Evolutionary conservation across 2,113 vertebrate species (phyloP).

Genomic region (Aleadryas rufinucha): DNA sequence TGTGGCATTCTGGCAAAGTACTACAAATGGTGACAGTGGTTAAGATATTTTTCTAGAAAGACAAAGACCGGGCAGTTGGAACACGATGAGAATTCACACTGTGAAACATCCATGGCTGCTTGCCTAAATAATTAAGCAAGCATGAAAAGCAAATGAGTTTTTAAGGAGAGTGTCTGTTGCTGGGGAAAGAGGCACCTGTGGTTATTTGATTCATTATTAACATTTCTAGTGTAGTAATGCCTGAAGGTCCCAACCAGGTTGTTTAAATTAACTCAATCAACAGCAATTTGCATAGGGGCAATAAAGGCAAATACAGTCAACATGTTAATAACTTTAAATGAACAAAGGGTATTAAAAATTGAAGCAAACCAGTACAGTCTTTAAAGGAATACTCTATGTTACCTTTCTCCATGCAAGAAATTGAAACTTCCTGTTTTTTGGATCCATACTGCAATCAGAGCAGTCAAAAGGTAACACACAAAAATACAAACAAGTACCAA

Average conservation of each 20-base stretch:
- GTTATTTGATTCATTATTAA: conserved; percentile 68
- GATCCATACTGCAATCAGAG: background rate
- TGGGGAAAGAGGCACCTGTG: conserved; percentile 64
- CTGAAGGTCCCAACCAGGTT: conserved; percentile 62
- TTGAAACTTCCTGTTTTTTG: background rate
- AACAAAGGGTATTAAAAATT: conserved; percentile 23
- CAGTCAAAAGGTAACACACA: background rate
- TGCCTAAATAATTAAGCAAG: conserved; percentile 68
- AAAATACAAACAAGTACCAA: background rate
- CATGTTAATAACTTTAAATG: conserved; percentile 35
- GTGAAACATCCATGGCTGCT: conserved; percentile 58
- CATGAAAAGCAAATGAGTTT: conserved; percentile 67
- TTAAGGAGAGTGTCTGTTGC: conserved; percentile 66
- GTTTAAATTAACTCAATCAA: conserved; percentile 65
- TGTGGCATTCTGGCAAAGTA: background rate
- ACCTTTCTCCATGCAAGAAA: background rate
- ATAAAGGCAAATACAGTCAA: conserved; percentile 56
- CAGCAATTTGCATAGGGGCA: conserved; percentile 53
- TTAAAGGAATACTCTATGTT: background rate
- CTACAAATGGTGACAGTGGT: background rate
- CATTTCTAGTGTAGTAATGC: conserved; percentile 41
- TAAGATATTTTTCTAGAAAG: background rate
- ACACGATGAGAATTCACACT: conserved; percentile 20
- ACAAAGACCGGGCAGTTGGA: conserved; percentile 30
- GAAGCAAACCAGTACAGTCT: background rate